phyloP scores from a whole-genome alignment of 2,113 vertebrate genomes.

The Hystrix cristata region DNA sequence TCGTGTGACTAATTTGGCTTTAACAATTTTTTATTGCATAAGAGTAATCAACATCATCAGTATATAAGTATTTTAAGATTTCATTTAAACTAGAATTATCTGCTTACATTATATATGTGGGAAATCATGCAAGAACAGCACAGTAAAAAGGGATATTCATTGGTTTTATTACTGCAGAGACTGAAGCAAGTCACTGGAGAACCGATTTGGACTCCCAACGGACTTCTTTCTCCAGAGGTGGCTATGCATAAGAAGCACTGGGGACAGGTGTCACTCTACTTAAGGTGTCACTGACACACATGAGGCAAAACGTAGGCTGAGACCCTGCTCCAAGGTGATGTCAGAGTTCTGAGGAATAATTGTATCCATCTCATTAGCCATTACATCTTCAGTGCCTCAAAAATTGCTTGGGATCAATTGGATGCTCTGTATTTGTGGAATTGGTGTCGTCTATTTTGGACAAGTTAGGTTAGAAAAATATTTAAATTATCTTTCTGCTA shows the following conservation, averaged over 20 bases:
- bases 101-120: not conserved
- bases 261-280: fast-evolving
- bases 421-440: not conserved
- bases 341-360: not conserved
- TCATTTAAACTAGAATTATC: not conserved
- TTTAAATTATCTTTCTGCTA: not conserved
- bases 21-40: not conserved
- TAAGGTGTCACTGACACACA: too few species aligned
- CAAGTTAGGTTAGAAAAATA: not conserved
- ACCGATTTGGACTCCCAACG: fast-evolving
- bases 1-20: not conserved
- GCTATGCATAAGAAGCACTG: fast-evolving
- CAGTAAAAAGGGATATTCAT: not conserved
- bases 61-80: not conserved
- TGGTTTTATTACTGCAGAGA: not conserved
- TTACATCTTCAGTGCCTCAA: not conserved
- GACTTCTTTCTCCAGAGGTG: fast-evolving
- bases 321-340: not conserved
- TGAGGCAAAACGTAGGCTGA: fast-evolving
- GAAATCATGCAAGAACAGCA: not conserved
- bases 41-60: not conserved
- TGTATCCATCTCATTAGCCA: not conserved
- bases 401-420: not conserved
- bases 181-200: not conserved
- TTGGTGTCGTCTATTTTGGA: not conserved